A percentile compares a stretch with the other conserved stretches of the same genome.
Conservation (phyloP, 2,888 invertebrate species). For the Drosophila macrospina region DNA sequence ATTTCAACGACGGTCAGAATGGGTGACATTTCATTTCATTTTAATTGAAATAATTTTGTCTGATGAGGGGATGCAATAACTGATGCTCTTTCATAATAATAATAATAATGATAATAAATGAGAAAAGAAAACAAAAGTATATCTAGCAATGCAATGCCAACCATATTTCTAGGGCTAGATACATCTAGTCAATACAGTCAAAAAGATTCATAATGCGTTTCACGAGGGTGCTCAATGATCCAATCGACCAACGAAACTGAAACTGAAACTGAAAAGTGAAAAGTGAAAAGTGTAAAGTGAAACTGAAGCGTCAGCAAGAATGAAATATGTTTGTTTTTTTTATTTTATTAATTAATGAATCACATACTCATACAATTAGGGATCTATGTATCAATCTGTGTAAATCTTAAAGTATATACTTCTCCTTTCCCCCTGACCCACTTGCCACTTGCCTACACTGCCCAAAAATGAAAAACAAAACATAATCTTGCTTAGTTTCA, state of each 20-base stretch:
- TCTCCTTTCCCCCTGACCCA: not conserved
- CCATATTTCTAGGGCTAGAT: slow-evolving; percentile 84
- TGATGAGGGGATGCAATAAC: slow-evolving; percentile 57
- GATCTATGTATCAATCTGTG: slow-evolving; percentile 57
- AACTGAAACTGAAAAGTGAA: no score
- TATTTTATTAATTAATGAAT: slow-evolving; percentile 67
- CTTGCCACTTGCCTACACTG: no score
- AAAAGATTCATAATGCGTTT: slow-evolving; percentile 67
- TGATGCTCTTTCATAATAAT: slow-evolving; percentile 53
- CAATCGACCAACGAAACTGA: slow-evolving; percentile 26
- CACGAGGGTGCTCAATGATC: slow-evolving; percentile 55
- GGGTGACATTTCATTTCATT: slow-evolving; percentile 64
- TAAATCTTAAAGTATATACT: slow-evolving; percentile 51
- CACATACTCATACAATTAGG: slow-evolving; percentile 75
- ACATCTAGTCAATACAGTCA: slow-evolving; percentile 84
- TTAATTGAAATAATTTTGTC: slow-evolving; percentile 60
- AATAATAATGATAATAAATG: no score
- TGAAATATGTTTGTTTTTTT: slow-evolving; percentile 69
- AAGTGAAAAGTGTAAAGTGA: no score
- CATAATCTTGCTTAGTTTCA: slow-evolving; percentile 23
- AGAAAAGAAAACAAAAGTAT: slow-evolving; percentile 27
- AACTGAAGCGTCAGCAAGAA: slow-evolving; percentile 66
- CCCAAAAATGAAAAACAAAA: no score
- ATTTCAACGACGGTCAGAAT: slow-evolving; percentile 38
- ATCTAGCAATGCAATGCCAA: slow-evolving; percentile 82